Evolutionary conservation across 53 echinoderm and acorn worm species (phyloP).

Genomic region (Echinarachnius parma): DNA sequence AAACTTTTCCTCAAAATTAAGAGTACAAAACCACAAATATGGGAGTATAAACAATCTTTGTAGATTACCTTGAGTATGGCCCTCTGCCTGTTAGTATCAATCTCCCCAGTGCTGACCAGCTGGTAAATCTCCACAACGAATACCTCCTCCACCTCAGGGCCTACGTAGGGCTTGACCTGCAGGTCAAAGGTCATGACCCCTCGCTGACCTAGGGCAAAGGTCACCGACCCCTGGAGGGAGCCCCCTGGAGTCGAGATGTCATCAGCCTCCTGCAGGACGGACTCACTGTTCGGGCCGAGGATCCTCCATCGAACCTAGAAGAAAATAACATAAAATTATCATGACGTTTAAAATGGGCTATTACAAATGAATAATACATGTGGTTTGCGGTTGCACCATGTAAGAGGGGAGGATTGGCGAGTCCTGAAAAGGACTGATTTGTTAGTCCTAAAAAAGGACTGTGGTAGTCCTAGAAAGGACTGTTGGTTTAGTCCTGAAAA

Average conservation of each 20-base stretch:
- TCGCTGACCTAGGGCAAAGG: conserved; percentile 66
- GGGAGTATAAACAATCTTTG: too few species aligned
- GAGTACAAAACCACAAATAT: too few species aligned
- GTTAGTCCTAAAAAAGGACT: too few species aligned
- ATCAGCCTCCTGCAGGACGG: conserved; percentile 59
- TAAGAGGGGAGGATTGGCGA: too few species aligned
- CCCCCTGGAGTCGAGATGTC: conserved; percentile 78
- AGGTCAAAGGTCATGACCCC: conserved; percentile 71
- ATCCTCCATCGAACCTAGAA: conserved; percentile 97
- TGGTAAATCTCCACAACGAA: conserved; percentile 82
- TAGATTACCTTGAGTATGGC: conserved; percentile 76
- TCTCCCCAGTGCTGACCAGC: conserved; percentile 84
- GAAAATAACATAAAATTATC: too few species aligned
- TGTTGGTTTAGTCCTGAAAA: too few species aligned
- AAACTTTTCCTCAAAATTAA: too few species aligned
- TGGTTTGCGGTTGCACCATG: too few species aligned
- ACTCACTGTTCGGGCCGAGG: conserved; percentile 90
- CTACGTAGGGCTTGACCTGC: conserved; percentile 81
- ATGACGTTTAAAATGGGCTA: too few species aligned
- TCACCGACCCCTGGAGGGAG: conserved; percentile 85
- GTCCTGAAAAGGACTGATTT: too few species aligned
- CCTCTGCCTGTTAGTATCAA: conserved; percentile 41
- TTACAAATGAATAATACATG: too few species aligned
- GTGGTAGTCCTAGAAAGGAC: too few species aligned
- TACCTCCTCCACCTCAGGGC: conserved; percentile 81